Evolutionary conservation across 2,888 invertebrate species (phyloP).

Genomic region (Diaperis boleti): DNA sequence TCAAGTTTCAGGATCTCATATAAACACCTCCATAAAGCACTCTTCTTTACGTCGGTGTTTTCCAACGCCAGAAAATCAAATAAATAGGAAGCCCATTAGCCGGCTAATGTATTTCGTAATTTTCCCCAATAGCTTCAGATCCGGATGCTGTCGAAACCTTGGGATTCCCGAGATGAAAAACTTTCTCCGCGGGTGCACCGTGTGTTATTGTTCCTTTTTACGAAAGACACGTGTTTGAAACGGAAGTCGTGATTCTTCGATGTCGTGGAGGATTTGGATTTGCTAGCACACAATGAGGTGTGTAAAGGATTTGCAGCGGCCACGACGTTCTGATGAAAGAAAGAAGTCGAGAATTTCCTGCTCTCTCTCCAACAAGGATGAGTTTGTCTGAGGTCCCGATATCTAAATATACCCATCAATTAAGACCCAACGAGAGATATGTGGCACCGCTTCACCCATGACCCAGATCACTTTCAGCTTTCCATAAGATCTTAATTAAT

Average conservation of each 20-base stretch:
- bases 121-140: constrained; percentile 2
- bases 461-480: no score
- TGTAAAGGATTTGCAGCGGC: no score
- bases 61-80: background rate
- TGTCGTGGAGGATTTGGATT: no score
- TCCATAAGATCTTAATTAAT: no score
- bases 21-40: background rate
- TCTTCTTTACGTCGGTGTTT: background rate
- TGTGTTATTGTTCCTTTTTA: background rate
- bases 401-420: no score
- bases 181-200: constrained; percentile 9
- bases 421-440: no score
- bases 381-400: no score
- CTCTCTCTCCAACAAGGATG: no score
- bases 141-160: constrained; percentile 23
- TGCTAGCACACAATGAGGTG: no score
- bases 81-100: background rate
- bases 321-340: no score
- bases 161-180: constrained; percentile 1
- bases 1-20: background rate
- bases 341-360: no score
- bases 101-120: constrained; percentile 1
- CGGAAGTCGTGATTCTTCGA: background rate
- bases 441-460: no score
- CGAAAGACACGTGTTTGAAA: background rate